These are phyloP conservation scores for Paraescarpia echinospica DNA, from an alignment of 1,140 invertebrate species.

Conservation along the genomic window DNA sequence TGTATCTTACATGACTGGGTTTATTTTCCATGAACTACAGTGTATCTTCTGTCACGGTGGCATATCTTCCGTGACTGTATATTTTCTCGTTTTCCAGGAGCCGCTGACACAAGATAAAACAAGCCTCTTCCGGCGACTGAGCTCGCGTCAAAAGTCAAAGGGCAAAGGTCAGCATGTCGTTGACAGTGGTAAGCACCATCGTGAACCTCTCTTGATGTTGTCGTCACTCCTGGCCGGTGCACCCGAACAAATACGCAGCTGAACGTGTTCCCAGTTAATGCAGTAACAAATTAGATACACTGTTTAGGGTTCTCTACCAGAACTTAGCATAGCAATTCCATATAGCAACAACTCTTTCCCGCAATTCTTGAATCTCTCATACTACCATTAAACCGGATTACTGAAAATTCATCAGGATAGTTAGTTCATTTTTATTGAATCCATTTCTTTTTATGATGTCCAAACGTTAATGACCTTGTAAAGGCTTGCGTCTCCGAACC, in stretches of 20 bases:
- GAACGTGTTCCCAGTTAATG: too few species aligned
- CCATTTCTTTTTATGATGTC: too few species aligned
- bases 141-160: constrained; percentile 12
- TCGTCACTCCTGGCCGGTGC: neutral
- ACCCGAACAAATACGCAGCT: neutral
- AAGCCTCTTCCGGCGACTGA: constrained; percentile 6
- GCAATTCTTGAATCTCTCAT: too few species aligned
- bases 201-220: neutral
- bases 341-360: too few species aligned
- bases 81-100: constrained; percentile 8
- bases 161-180: constrained; percentile 7
- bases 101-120: constrained; percentile 11
- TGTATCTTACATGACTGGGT: neutral
- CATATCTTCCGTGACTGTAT: neutral
- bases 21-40: neutral
- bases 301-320: too few species aligned
- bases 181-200: neutral
- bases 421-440: too few species aligned
- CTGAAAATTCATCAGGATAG: too few species aligned
- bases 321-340: too few species aligned
- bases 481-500: too few species aligned
- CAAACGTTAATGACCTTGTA: too few species aligned
- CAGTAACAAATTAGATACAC: too few species aligned
- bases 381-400: too few species aligned
- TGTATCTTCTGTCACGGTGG: neutral